Evolutionary conservation across 1,140 invertebrate genomes (phyloP).

Genomic region (Drosophila watanabei): DNA sequence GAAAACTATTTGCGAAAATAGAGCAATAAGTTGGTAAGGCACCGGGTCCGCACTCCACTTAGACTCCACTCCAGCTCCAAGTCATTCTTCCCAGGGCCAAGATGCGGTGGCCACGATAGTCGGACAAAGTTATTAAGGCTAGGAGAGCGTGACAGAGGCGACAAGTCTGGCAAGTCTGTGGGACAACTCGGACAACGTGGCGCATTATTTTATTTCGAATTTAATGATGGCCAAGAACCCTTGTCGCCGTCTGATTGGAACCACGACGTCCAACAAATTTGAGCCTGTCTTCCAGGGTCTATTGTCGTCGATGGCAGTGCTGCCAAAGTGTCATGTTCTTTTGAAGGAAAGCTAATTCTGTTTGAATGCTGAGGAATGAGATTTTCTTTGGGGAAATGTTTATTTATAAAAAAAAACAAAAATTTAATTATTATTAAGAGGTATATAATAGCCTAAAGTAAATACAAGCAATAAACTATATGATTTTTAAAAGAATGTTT

Average conservation of each 20-base stretch:
- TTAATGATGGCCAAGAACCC: conserved; percentile 71
- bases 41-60: conserved; percentile 17
- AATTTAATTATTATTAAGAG: not conserved
- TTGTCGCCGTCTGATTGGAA: conserved; percentile 68
- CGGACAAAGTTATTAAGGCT: conserved; percentile 73
- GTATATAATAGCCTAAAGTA: not conserved
- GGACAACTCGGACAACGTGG: conserved; percentile 22
- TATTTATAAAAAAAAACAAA: too few species aligned
- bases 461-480: not conserved
- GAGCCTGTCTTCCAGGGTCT: conserved; percentile 31
- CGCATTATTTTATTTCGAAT: conserved; percentile 82
- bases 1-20: conserved; percentile 75
- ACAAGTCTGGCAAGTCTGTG: conserved; percentile 20
- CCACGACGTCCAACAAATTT: conserved; percentile 67
- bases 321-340: not conserved
- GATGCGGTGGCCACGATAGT: conserved; percentile 69
- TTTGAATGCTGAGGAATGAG: not conserved
- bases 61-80: not conserved
- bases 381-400: not conserved
- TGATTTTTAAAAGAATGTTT: not conserved
- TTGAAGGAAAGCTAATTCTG: not conserved
- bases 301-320: conserved; percentile 23
- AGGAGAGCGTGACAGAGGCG: conserved; percentile 62
- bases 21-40: conserved; percentile 80
- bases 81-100: conserved; percentile 14